phyloP scores from a whole-genome alignment of 2,113 vertebrate genomes.

The Bubo blakistoni region DNA sequence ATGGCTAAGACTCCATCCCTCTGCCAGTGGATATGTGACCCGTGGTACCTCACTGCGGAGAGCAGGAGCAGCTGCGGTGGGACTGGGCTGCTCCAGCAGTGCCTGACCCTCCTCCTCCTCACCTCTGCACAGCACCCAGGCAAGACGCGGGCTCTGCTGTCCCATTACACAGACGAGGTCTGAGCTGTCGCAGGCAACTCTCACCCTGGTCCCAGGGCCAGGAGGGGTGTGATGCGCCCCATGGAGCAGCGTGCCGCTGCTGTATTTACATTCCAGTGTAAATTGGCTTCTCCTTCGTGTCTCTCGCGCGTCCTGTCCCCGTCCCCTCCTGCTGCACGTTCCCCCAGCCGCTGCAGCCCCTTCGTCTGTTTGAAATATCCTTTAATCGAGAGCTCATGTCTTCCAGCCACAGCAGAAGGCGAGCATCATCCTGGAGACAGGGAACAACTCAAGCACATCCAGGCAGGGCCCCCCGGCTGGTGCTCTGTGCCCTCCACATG shows the following conservation, averaged over 20 bases:
- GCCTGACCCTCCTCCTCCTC: neutral
- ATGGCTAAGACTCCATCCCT: neutral
- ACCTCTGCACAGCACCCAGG: neutral
- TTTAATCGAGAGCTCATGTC: slow-evolving; percentile 10
- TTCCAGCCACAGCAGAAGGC: neutral
- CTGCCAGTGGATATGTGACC: neutral
- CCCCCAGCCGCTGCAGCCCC: neutral
- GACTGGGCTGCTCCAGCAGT: neutral
- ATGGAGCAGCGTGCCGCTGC: neutral
- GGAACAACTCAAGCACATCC: rapidly evolving
- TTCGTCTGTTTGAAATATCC: slow-evolving; percentile 12
- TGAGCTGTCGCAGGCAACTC: neutral
- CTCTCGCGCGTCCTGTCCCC: neutral
- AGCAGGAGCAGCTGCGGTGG: neutral
- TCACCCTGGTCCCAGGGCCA: neutral
- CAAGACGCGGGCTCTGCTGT: neutral
- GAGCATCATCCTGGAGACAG: neutral
- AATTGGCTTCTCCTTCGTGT: slow-evolving; percentile 6
- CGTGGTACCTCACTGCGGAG: rapidly evolving
- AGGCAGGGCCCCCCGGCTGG: rapidly evolving
- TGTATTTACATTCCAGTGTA: slow-evolving; percentile 41
- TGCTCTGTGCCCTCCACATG: too few species aligned
- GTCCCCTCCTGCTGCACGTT: neutral
- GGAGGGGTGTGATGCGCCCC: neutral
- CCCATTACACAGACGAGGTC: rapidly evolving